A percentile compares a stretch with the other conserved stretches of the same genome.
Evolutionary conservation across 1,140 invertebrate genomes (phyloP).

Genomic region (Apis florea): DNA sequence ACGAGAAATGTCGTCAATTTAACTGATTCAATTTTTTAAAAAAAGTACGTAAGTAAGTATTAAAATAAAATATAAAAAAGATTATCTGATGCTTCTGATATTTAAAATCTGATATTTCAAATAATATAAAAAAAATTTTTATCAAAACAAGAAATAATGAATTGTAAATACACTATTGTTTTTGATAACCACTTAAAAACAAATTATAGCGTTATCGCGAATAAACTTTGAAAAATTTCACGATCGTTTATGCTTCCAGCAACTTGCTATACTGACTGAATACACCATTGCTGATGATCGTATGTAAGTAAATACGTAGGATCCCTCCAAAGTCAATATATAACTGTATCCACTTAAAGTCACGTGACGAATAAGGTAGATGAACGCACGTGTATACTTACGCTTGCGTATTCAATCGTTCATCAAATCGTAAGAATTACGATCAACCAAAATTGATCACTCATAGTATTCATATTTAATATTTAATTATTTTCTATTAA

Average conservation of each 20-base stretch:
- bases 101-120: no score
- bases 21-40: neutral
- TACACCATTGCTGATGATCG: conserved; percentile 26
- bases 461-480: neutral
- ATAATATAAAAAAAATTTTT: neutral
- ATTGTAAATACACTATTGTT: neutral
- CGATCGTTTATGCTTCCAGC: conserved; percentile 13
- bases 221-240: conserved; percentile 31
- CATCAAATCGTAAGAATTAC: neutral
- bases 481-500: neutral
- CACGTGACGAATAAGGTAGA: conserved; percentile 56
- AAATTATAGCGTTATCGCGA: conserved; percentile 18
- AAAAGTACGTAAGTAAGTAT: neutral
- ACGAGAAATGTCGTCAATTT: neutral
- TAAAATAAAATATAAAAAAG: neutral
- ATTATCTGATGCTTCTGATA: no score
- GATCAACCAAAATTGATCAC: neutral
- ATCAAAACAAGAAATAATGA: neutral
- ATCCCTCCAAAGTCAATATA: conserved; percentile 41
- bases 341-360: conserved; percentile 60
- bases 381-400: conserved; percentile 32
- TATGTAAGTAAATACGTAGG: conserved; percentile 6
- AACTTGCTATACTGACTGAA: conserved; percentile 24
- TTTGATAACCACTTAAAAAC: neutral
- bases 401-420: neutral